These are phyloP conservation scores for Lasioglossum oenotherae DNA, from an alignment of 2,888 invertebrate genomes.

Conservation along the genomic window DNA sequence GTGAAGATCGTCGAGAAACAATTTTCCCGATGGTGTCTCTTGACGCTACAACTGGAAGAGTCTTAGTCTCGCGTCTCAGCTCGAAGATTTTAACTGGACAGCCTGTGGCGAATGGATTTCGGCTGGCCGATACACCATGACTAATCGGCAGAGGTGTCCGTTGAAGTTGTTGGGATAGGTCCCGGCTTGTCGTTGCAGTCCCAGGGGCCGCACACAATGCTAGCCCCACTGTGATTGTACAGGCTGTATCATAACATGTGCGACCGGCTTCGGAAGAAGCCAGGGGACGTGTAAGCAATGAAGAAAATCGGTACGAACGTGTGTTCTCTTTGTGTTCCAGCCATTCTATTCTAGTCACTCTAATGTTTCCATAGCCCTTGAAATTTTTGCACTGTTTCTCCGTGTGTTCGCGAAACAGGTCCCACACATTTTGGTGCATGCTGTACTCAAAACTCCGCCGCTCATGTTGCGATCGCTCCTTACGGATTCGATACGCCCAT, in stretches of 20 bases:
- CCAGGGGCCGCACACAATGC: slow-evolving; percentile 44
- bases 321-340: not conserved
- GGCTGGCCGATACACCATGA: slow-evolving; percentile 68
- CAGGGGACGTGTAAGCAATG: not conserved
- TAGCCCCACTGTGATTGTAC: slow-evolving; percentile 42
- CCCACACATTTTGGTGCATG: not conserved
- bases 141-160: slow-evolving; percentile 71
- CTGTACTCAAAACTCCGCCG: slow-evolving; percentile 53
- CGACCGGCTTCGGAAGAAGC: not conserved
- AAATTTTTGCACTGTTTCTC: not conserved
- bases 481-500: slow-evolving; percentile 66
- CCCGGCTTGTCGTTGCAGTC: slow-evolving; percentile 45
- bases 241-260: not conserved
- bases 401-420: not conserved
- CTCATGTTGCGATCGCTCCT: slow-evolving; percentile 60
- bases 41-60: slow-evolving; percentile 18
- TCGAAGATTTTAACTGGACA: slow-evolving; percentile 67
- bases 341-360: not conserved
- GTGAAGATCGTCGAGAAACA: slow-evolving; percentile 53
- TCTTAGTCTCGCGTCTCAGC: not conserved
- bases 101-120: slow-evolving; percentile 75
- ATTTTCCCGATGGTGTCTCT: slow-evolving; percentile 29
- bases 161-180: slow-evolving; percentile 74
- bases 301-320: not conserved
- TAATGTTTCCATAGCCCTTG: not conserved